A percentile compares a stretch with the other conserved stretches of the same genome.
Evolutionary conservation across 1,140 invertebrate species (phyloP).

Genomic region (Leptinotarsa lineolata): DNA sequence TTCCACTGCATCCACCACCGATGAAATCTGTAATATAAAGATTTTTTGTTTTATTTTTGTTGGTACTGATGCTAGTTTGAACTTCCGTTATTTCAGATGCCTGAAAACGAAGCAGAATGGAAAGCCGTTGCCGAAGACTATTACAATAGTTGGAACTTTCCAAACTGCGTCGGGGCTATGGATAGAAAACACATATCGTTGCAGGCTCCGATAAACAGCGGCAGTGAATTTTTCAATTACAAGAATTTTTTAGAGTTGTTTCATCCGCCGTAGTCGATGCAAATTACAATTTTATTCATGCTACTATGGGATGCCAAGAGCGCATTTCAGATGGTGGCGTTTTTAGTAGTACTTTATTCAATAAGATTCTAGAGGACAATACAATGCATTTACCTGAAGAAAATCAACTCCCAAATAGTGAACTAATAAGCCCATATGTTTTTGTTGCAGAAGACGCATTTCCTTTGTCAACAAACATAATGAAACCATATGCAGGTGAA

Average conservation of each 20-base stretch:
- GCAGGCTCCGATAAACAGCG: too few species aligned
- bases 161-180: too few species aligned
- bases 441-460: background rate
- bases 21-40: too few species aligned
- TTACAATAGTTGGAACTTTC: too few species aligned
- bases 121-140: too few species aligned
- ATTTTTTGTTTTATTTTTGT: too few species aligned
- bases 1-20: too few species aligned
- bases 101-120: background rate
- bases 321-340: background rate
- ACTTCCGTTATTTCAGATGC: too few species aligned
- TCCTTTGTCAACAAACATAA: background rate
- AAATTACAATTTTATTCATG: conserved; percentile 7
- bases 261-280: background rate
- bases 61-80: too few species aligned
- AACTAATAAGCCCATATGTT: background rate
- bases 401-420: background rate
- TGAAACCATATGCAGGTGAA: background rate
- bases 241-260: background rate
- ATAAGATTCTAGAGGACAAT: background rate
- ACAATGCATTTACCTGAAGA: background rate
- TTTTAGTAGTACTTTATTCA: background rate
- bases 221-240: too few species aligned
- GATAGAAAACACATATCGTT: too few species aligned
- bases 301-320: background rate